phyloP scores from a whole-genome alignment of 2,797 vertebrate species.

The Synaphobranchus kaupii region DNA sequence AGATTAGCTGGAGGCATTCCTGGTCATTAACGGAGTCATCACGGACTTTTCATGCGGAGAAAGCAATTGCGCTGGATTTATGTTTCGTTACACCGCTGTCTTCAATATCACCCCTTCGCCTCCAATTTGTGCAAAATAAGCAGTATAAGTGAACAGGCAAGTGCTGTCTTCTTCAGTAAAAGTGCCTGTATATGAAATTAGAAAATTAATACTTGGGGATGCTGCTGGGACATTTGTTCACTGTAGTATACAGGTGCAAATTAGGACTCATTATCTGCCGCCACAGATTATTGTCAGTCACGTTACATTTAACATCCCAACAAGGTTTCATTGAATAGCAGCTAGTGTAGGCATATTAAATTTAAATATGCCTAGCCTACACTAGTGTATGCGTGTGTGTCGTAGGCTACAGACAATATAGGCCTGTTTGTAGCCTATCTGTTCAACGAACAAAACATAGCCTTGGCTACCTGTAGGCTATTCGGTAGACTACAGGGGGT shows the following conservation, averaged over 20 bases:
- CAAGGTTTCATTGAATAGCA: neutral
- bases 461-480: too few relatives aligned
- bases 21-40: constrained; percentile 22
- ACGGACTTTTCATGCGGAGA: constrained; percentile 21
- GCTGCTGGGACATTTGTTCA: constrained; percentile 16
- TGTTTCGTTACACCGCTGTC: constrained; percentile 16
- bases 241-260: neutral
- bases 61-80: constrained; percentile 23
- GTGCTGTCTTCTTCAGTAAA: constrained; percentile 11
- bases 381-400: too few relatives aligned
- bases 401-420: too few relatives aligned
- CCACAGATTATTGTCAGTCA: neutral
- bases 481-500: too few relatives aligned
- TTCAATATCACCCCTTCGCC: constrained; percentile 18
- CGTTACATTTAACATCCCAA: neutral
- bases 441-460: too few relatives aligned
- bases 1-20: constrained; percentile 12
- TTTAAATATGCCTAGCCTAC: too few relatives aligned
- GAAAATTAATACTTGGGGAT: neutral
- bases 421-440: too few relatives aligned
- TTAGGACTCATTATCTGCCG: neutral
- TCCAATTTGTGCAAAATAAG: constrained; percentile 33
- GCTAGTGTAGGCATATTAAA: too few relatives aligned
- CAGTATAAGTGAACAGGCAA: constrained; percentile 26
- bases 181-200: neutral